Base-by-base conservation (phyloP, 2,113 vertebrate genomes). In the Aldabrachelys gigantea region DNA sequence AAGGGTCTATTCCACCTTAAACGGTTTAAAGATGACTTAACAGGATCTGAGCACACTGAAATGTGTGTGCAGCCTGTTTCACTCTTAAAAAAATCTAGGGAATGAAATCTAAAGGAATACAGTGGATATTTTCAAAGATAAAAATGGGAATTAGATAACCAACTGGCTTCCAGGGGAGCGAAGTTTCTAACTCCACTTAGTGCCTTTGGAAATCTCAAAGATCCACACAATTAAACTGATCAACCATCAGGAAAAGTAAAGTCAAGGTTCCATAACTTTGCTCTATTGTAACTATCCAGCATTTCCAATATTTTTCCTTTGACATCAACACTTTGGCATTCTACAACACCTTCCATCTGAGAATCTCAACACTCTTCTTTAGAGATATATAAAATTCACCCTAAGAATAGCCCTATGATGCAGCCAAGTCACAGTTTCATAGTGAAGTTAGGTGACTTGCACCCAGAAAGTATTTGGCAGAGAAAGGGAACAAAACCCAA, bases 11-110 rank as follows among this genome's bases (percentile, higher is more conserved):
- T 38, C 35, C n/a, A 69, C 65, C 65, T n/a, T 69, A n/a, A 17
- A 69, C 8, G 47, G 35, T 80, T 38, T 81, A 24, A 89, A 79
- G 12, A 62, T 86, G 76, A 72, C 4, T 89, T 8, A 38, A 0
- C 85, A n/a, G 29, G 10, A 94, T 90, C 35, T 38, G 92, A 72
- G 49, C 11, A 94, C 38, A 91, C 69, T 91, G 82, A 88, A 87
- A 86, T 44, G 44, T 8, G 80, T 38, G 5, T 56, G 50, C 19
- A 75, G 27, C 27, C 57, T 62, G 38, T 38, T 29, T 11, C 25
- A 78, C 12, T 47, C 25, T 78, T 27, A 6, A 44, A 22, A 81
- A 91, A 80, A 4, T 6, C 87, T 56, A 84, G 44, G 29, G 90
- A 94, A 91, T 53, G 35, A 85, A 80, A 72, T 69, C 69, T 84